Base-by-base conservation (phyloP, 1,140 invertebrate species). In the Drosophila paulistorum region DNA sequence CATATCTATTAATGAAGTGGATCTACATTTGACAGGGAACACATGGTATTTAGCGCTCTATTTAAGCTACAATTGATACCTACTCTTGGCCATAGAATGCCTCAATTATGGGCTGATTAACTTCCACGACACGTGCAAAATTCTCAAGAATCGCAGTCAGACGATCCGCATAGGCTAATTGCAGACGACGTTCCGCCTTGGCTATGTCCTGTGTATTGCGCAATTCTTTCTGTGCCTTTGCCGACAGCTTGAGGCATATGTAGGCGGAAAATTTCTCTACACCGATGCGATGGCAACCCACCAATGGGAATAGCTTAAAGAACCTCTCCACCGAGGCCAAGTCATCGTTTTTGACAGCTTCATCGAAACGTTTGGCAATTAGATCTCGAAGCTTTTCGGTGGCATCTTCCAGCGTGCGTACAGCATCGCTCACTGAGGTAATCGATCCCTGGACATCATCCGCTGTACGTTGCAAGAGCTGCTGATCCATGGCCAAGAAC, bases 291-390 rank as follows among this genome's bases (percentile, higher is more conserved):
- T 99, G 97, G 93, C 98, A 96, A 48, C 97, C 97, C 4, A 99
- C 93, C 23, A 99, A 93, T 2, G 99, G 99, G 93, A 99, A 99
- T 84, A 99, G 96, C 93, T 99, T 99, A 91, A 99, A 99, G 92
- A 99, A 98, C 73, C 98, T 97, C 95, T 99, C 98, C 14, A 99
- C 96, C 3, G 97, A 97, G 3, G 96, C 97, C 20, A 96, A 94
- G 93, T 99, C 98, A 90, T 98, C 96, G 55, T 95, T 95, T 65
- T 95, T 95, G 0, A 99, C 96, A 30, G 99, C 98, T 82, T 99
- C 97, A 89, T 99, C 97, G 92, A 99, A 98, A 81, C 96, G 96
- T 45, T 94, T 94, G 23, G 95, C 95, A 1, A 98, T 95, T 59
- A 98, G 95, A 33, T 93, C 92, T 74, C 95, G 94, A 41, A 93